These are phyloP conservation scores for Champsocephalus esox DNA, from an alignment of 2,797 vertebrate species.

Conservation along the genomic window DNA sequence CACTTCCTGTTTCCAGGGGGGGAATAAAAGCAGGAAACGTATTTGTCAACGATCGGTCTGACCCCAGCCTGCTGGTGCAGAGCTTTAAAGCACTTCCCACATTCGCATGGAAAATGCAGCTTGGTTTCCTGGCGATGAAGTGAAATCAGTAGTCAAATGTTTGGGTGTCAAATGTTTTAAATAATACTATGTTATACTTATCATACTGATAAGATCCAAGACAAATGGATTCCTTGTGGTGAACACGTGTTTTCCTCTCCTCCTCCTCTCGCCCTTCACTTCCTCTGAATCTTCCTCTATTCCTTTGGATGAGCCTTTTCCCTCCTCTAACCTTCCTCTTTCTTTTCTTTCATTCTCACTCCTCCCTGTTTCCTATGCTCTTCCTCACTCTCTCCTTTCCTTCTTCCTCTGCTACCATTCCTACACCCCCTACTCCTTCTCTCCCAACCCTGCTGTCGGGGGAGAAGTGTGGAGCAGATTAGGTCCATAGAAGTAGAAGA, in stretches of 20 bases:
- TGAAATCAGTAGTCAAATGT: too few relatives aligned
- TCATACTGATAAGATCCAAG: too few relatives aligned
- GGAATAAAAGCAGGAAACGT: constrained; percentile 55
- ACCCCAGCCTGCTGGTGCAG: constrained; percentile 23
- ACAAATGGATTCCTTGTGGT: background rate
- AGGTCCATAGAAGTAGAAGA: constrained; percentile 72
- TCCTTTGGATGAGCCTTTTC: too few relatives aligned
- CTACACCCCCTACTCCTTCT: constrained; percentile 16
- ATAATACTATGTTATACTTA: background rate
- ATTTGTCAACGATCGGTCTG: constrained; percentile 26
- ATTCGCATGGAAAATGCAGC: background rate
- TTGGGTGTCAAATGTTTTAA: background rate
- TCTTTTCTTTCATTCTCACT: background rate
- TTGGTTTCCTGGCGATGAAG: background rate
- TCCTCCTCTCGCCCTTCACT: background rate
- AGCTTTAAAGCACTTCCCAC: background rate
- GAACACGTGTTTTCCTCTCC: background rate
- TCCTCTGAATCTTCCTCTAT: background rate
- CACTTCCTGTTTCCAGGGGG: constrained; percentile 60
- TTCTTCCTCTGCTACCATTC: background rate
- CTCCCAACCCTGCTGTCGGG: constrained; percentile 16
- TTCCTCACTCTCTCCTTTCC: background rate
- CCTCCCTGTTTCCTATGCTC: background rate
- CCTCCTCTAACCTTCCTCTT: too few relatives aligned
- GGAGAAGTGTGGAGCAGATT: constrained; percentile 75